Evolutionary conservation across 1,140 invertebrate species (phyloP).

Genomic region (Platorchestia sp.): DNA sequence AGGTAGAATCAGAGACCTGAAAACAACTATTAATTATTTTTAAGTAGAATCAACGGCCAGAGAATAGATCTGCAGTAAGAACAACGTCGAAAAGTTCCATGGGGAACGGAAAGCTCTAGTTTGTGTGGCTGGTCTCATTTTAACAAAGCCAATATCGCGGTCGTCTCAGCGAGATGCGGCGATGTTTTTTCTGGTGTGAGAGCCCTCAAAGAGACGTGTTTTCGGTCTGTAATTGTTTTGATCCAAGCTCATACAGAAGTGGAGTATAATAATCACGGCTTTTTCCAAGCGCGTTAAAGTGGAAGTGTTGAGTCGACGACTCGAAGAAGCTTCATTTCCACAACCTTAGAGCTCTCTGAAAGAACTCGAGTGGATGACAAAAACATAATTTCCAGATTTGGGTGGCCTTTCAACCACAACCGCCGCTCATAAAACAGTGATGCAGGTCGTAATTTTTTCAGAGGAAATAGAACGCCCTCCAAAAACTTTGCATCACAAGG

Average conservation of each 20-base stretch:
- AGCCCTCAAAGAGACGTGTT: slow-evolving; percentile 16
- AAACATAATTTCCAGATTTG: neutral
- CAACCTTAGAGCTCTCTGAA: neutral
- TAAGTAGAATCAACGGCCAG: no score
- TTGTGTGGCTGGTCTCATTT: neutral
- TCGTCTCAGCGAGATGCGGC: neutral
- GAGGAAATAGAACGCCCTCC: no score
- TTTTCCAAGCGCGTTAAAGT: neutral
- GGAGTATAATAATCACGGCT: neutral
- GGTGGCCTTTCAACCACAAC: neutral
- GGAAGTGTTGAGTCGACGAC: neutral
- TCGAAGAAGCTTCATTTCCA: neutral
- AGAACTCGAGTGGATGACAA: neutral
- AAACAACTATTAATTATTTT: no score
- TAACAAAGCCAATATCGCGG: slow-evolving; percentile 38
- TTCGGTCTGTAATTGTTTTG: slow-evolving; percentile 54
- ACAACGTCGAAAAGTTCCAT: neutral
- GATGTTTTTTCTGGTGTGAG: neutral
- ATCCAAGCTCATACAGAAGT: neutral
- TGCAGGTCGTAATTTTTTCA: no score
- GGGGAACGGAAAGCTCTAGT: neutral
- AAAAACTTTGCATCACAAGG: neutral
- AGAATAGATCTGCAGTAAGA: neutral
- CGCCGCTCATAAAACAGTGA: neutral
- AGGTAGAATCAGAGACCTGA: no score